Evolutionary conservation across 2,888 invertebrate species (phyloP), one percentile per base, ranked within the genome.

Genomic region (Tachina fera): DNA sequence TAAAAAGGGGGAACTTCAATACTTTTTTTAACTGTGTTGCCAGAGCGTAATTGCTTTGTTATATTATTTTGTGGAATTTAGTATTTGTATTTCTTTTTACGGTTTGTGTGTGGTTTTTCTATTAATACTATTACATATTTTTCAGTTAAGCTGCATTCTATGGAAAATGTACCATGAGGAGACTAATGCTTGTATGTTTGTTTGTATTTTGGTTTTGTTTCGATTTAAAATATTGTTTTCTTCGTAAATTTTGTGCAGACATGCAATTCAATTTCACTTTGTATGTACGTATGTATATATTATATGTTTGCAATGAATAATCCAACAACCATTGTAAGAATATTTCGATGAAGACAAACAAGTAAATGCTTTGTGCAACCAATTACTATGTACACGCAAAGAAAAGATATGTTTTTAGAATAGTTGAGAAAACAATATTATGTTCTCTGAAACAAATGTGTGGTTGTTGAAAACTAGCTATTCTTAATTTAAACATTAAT

Each of bases 61-160:
- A 47, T 41, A 71, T 47, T 39, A 77, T 60, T 67, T 65, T 72
- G 43, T 77, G 72, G 82, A 47, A 47, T 11, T 49, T n/a, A n/a
- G 11, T 31, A 43, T 82, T 71, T 76, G 47, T 74, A 72, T 83
- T 43, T 43, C 45, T 70, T 70, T 63, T 70, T 65, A 60, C 75
- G 74, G 75, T 31, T 31, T 19, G 75, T 79, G 72, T 84, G 84
- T 19, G 84, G 79, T 75, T 79, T 83, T 79, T 51, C 53, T 58
- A 56, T 79, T 84, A 79, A 84, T 65, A 65, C 70, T 63, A 68
- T 71, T 75, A 31, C 31, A 31, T 31, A 68, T 68, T n/a, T 74
- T 74, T 11, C 45, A 74, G 14, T 74, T 19, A 22, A 70, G 39
- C 19, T 65, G 19, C 9, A 9, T 67, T 41, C 68, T 49, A 19